Percentiles rank a stretch among this genome's conserved stretches.
Evolutionary conservation across 2,888 invertebrate species (phyloP).

Genomic region (Melanotus villosus): DNA sequence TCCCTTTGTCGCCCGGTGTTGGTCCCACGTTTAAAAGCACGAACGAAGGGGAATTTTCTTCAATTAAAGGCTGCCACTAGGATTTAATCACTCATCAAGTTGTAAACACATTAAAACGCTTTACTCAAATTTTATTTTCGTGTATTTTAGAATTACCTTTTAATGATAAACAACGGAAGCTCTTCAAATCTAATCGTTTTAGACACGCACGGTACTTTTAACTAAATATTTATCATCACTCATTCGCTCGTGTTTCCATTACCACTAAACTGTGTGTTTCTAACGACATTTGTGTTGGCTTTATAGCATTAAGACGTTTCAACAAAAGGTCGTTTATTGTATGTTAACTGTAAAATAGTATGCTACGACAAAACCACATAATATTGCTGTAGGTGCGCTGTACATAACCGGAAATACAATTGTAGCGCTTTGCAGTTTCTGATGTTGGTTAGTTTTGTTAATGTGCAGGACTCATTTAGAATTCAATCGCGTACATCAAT

Average conservation of each 20-base stretch:
- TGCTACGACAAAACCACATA: not conserved
- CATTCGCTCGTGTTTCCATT: constrained; percentile 15
- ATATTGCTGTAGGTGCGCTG: constrained; percentile 6
- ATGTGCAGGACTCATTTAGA: not conserved
- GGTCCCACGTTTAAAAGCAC: not conserved
- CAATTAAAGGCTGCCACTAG: not conserved
- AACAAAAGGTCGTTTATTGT: constrained; percentile 2
- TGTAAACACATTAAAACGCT: not conserved
- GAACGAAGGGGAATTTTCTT: not conserved
- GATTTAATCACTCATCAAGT: not conserved
- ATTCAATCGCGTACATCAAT: not conserved
- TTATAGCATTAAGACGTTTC: not conserved
- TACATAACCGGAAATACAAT: not conserved
- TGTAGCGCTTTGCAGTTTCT: constrained; percentile 12
- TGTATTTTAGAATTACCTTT: not conserved
- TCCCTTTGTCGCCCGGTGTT: not conserved
- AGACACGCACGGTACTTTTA: not conserved
- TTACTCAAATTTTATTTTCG: not conserved
- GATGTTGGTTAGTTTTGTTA: not conserved
- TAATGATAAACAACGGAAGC: not conserved
- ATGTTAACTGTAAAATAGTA: constrained; percentile 7
- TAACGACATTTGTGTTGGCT: constrained; percentile 3
- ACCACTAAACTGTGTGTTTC: constrained; percentile 1
- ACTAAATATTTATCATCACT: constrained; percentile 9
- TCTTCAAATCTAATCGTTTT: not conserved